phyloP scores from a whole-genome alignment of 2,113 vertebrate species.

The Caloenas nicobarica region DNA sequence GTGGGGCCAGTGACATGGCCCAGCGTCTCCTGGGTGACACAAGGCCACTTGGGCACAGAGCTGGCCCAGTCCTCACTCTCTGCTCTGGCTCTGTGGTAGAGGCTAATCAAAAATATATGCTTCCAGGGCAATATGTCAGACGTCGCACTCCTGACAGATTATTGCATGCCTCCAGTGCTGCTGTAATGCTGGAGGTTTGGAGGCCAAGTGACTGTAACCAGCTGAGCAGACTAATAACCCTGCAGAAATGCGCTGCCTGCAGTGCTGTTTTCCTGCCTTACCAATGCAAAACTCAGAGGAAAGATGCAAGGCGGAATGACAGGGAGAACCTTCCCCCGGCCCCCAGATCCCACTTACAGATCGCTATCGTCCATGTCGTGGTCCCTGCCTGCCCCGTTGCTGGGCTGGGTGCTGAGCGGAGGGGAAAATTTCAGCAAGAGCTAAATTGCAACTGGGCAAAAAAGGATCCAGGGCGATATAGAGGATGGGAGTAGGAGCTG shows the following conservation, averaged over 20 bases:
- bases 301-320: background rate
- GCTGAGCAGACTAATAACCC: background rate
- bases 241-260: background rate
- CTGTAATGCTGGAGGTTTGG: background rate
- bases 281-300: background rate
- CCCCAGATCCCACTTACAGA: background rate
- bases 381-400: fast-evolving
- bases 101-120: background rate
- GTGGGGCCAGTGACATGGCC: background rate
- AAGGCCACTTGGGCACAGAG: background rate
- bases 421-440: background rate
- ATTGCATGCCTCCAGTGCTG: background rate
- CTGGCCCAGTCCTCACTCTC: background rate
- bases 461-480: fast-evolving
- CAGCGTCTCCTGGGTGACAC: background rate
- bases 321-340: background rate
- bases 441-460: background rate
- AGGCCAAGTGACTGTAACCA: background rate
- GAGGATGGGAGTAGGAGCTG: background rate
- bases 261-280: background rate
- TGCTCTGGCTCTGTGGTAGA: fast-evolving
- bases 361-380: fast-evolving
- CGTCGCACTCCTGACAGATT: background rate
- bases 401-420: background rate
- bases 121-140: background rate